Evolutionary conservation across 2,113 vertebrate genomes (phyloP).

Genomic region (Siniperca knerii): DNA sequence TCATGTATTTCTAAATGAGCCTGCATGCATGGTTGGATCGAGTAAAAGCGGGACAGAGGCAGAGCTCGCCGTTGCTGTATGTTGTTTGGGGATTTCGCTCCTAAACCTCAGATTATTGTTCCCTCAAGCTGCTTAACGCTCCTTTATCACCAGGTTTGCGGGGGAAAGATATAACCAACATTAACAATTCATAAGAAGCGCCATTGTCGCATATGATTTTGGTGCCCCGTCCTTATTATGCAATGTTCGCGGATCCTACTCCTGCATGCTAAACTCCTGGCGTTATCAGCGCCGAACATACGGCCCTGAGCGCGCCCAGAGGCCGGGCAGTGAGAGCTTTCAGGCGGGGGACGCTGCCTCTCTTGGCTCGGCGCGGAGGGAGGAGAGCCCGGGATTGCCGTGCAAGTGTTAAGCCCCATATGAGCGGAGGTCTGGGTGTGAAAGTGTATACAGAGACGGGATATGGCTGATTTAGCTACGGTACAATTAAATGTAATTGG

Average conservation of each 20-base stretch:
- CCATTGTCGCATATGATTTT: conserved; percentile 70
- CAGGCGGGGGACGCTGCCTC: conserved; percentile 53
- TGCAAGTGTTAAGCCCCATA: conserved; percentile 1
- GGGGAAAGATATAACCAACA: conserved; percentile 71
- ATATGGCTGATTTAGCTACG: conserved; percentile 61
- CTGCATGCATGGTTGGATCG: conserved; percentile 25
- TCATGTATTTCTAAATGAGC: conserved; percentile 19
- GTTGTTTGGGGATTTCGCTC: conserved; percentile 76
- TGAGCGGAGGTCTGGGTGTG: conserved; percentile 31
- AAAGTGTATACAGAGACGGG: conserved; percentile 23
- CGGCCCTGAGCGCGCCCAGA: conserved; percentile 71
- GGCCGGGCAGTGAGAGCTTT: conserved; percentile 60
- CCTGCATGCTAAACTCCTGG: conserved; percentile 57
- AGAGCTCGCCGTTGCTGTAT: conserved; percentile 39
- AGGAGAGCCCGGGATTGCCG: conserved; percentile 21
- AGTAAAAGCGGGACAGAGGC: conserved; percentile 37
- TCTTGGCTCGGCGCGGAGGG: conserved; percentile 53
- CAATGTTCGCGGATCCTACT: conserved; percentile 57
- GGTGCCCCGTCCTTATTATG: conserved; percentile 68
- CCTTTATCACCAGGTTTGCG: conserved; percentile 79
- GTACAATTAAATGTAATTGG: conserved; percentile 71
- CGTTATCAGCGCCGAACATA: conserved; percentile 82
- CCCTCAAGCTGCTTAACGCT: conserved; percentile 75
- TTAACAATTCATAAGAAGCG: conserved; percentile 78
- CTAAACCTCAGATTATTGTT: conserved; percentile 82